These are phyloP conservation scores for Eupithecia exiguata DNA, from an alignment of 2,888 invertebrate species.

Conservation along the genomic window DNA sequence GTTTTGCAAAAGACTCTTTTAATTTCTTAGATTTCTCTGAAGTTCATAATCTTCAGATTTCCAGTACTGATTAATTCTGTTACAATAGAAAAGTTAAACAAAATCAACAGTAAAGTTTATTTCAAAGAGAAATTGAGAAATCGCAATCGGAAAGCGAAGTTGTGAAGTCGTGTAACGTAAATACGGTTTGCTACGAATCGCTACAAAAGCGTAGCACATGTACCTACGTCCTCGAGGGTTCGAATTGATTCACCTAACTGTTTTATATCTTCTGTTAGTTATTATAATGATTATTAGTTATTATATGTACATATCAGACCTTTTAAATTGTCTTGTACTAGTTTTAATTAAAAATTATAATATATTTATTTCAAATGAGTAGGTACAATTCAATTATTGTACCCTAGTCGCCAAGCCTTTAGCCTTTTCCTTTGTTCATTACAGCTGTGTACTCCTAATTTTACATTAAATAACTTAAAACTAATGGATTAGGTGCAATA, in stretches of 20 bases:
- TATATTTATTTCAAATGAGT: too few species aligned
- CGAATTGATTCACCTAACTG: background rate
- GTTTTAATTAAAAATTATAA: too few species aligned
- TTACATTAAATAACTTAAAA: too few species aligned
- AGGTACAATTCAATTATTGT: too few species aligned
- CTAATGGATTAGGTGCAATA: too few species aligned
- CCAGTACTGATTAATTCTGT: background rate
- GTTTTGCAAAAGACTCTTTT: too few species aligned
- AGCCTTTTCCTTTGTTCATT: too few species aligned
- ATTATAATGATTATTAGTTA: too few species aligned
- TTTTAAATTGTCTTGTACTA: too few species aligned
- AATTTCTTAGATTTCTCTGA: background rate
- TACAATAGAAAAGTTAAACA: background rate
- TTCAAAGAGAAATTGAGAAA: constrained; percentile 1
- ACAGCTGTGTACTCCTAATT: too few species aligned
- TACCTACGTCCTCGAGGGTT: background rate
- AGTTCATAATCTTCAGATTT: background rate
- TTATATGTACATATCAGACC: too few species aligned
- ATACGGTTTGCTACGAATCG: constrained; percentile 24
- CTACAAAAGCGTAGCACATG: constrained; percentile 23
- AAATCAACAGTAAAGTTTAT: constrained; percentile 2
- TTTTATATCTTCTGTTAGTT: background rate
- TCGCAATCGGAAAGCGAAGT: constrained; percentile 8
- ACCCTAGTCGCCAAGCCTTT: too few species aligned
- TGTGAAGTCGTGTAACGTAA: constrained; percentile 23